phyloP scores from a whole-genome alignment of 1,140 invertebrate species.

The Saccostrea cuccullata region DNA sequence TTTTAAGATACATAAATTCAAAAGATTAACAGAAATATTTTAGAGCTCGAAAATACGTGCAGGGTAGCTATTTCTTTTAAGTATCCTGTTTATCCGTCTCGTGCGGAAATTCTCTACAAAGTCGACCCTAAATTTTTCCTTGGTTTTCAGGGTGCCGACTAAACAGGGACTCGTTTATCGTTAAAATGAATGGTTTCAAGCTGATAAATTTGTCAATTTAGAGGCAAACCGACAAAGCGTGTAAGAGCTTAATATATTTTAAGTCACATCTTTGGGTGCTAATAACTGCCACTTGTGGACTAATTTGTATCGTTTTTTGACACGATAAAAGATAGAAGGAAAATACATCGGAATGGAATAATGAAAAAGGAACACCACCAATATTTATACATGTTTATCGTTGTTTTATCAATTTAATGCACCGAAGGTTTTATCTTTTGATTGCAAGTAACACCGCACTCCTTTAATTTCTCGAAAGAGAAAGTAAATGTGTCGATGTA shows the following conservation, averaged over 20 bases:
- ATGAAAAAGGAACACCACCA: neutral
- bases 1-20: too few relatives aligned
- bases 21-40: neutral
- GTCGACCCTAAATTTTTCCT: neutral
- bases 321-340: neutral
- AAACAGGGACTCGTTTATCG: slow-evolving; percentile 13
- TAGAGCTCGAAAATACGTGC: neutral
- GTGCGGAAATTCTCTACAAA: neutral
- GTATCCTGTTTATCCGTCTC: slow-evolving; percentile 17
- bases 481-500: neutral
- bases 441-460: neutral
- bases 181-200: slow-evolving; percentile 32
- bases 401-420: slow-evolving; percentile 9
- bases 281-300: slow-evolving; percentile 23
- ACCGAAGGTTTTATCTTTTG: slow-evolving; percentile 8
- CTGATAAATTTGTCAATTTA: slow-evolving; percentile 35
- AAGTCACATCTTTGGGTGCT: slow-evolving; percentile 28
- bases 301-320: slow-evolving; percentile 32
- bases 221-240: slow-evolving; percentile 7
- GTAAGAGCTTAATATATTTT: slow-evolving; percentile 34
- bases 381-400: neutral
- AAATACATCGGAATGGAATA: neutral
- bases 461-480: neutral
- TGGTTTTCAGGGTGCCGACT: neutral
- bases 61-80: neutral